Conservation (phyloP, 2,888 invertebrate genomes). For the Drosophila flavopinicola region DNA sequence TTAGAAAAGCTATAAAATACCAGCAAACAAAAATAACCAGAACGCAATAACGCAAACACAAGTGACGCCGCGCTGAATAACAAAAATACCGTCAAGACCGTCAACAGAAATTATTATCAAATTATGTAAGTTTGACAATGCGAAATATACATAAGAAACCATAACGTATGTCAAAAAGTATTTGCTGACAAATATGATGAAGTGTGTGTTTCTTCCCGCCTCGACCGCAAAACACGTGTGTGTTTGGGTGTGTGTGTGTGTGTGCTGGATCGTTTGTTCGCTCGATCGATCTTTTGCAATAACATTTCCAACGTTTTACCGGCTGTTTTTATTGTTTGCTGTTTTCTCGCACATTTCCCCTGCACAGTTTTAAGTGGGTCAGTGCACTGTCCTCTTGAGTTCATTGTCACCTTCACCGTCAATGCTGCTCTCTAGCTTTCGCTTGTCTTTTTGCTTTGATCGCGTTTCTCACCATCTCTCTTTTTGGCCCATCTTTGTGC, state of each 20-base stretch:
- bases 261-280: no score
- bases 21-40: constrained; percentile 12
- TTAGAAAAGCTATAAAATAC: constrained; percentile 1
- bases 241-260: no score
- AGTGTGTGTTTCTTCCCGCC: constrained; percentile 20
- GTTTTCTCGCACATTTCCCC: background rate
- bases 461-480: constrained; percentile 37
- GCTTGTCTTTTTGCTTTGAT: constrained; percentile 42
- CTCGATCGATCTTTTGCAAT: constrained; percentile 24
- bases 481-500: constrained; percentile 9
- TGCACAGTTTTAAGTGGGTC: constrained; percentile 52
- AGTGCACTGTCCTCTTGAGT: constrained; percentile 67
- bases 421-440: constrained; percentile 28
- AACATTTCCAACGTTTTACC: constrained; percentile 28
- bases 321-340: constrained; percentile 28
- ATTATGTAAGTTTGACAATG: constrained; percentile 57
- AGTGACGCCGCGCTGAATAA: constrained; percentile 38
- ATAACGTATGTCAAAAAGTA: constrained; percentile 3
- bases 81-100: constrained; percentile 11
- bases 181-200: background rate
- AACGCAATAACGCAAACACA: background rate
- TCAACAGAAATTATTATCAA: constrained; percentile 12
- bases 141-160: constrained; percentile 1
- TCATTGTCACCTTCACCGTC: constrained; percentile 65
- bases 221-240: constrained; percentile 43